phyloP scores from a whole-genome alignment of 2,888 invertebrate species.

The Carcina quercana region DNA sequence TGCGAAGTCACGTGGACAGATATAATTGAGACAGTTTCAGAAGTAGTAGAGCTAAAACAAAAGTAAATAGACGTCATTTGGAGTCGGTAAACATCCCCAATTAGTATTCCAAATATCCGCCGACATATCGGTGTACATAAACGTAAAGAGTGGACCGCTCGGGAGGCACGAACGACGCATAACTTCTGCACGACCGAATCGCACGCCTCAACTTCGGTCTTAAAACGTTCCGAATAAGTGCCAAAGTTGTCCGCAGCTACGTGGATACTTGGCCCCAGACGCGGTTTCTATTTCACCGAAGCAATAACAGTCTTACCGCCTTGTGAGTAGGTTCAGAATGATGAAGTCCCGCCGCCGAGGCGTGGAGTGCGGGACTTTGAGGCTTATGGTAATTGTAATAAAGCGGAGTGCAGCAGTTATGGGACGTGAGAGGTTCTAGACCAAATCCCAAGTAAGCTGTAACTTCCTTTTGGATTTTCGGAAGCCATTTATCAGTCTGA shows the following conservation, averaged over 20 bases:
- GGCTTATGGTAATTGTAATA: conserved; percentile 75
- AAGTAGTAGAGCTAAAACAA: background rate
- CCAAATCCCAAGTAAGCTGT: conserved; percentile 76
- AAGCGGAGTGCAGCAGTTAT: conserved; percentile 75
- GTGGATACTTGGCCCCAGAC: conserved; percentile 50
- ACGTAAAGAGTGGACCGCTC: conserved; percentile 71
- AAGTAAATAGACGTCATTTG: conserved; percentile 45
- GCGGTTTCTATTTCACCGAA: conserved; percentile 68
- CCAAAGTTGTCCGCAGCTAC: conserved; percentile 49
- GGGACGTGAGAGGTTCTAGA: conserved; percentile 75
- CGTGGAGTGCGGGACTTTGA: conserved; percentile 73
- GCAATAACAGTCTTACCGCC: conserved; percentile 70
- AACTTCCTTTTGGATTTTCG: conserved; percentile 77
- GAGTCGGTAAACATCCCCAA: conserved; percentile 55
- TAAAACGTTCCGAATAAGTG: conserved; percentile 49
- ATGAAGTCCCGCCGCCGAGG: conserved; percentile 51
- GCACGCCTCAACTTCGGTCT: conserved; percentile 49
- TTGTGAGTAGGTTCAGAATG: conserved; percentile 71
- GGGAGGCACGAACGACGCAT: conserved; percentile 63
- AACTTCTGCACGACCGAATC: conserved; percentile 46
- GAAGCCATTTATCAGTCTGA: conserved; percentile 77
- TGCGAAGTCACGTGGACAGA: conserved; percentile 11
- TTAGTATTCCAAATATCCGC: conserved; percentile 72
- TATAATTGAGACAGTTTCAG: too few relatives aligned
- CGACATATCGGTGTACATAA: conserved; percentile 69